phyloP scores from a whole-genome alignment of 2,113 vertebrate species.

The Pseudolaguvia tuberculata region DNA sequence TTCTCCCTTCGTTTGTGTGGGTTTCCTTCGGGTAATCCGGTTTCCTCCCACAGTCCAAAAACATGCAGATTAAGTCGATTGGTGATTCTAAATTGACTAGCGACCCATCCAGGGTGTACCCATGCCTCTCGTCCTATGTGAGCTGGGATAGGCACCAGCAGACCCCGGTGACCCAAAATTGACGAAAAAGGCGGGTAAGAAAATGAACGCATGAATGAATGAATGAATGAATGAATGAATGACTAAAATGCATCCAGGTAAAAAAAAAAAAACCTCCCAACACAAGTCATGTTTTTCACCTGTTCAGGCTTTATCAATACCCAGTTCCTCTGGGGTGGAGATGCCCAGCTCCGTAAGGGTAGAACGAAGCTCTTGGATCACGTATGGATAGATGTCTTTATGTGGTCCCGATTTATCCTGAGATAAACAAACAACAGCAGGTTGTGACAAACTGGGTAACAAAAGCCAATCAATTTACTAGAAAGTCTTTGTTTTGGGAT shows the following conservation, averaged over 20 bases:
- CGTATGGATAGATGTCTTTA: slow-evolving; percentile 95
- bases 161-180: no score
- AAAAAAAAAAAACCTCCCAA: background rate
- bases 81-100: no score
- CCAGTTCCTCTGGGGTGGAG: slow-evolving; percentile 93
- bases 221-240: no score
- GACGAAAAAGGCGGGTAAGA: no score
- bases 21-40: no score
- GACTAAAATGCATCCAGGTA: background rate
- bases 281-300: background rate
- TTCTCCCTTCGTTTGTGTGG: no score
- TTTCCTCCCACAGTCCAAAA: no score
- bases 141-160: no score
- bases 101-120: no score
- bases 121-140: no score
- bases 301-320: slow-evolving; percentile 81
- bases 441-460: background rate
- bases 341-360: slow-evolving; percentile 92
- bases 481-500: background rate
- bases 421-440: slow-evolving; percentile 4
- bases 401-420: slow-evolving; percentile 92
- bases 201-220: no score
- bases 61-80: no score
- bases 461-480: background rate
- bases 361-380: slow-evolving; percentile 92